Evolutionary conservation across 2,888 invertebrate species (phyloP).

Genomic region (Cantharis nigra): DNA sequence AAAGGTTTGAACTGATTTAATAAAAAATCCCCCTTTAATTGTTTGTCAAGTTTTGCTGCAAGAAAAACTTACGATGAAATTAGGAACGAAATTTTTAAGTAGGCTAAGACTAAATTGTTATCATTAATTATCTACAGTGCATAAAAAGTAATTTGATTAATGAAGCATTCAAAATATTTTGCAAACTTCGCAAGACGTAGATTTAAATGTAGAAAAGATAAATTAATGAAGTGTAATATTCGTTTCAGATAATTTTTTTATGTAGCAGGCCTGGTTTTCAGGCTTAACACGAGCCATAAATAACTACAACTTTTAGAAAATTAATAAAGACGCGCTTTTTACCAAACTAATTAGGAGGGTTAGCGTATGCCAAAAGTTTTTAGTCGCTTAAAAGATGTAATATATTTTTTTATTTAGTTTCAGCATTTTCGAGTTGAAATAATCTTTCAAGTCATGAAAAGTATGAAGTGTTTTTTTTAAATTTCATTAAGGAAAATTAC

Average conservation of each 20-base stretch:
- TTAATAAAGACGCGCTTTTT: background rate
- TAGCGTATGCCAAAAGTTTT: background rate
- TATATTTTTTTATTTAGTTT: background rate
- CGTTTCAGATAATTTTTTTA: background rate
- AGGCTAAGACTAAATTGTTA: background rate
- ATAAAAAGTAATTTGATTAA: background rate
- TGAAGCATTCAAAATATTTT: background rate
- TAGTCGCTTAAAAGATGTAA: background rate
- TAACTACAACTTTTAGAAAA: background rate
- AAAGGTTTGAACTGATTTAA: background rate
- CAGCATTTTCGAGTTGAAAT: background rate
- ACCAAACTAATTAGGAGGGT: background rate
- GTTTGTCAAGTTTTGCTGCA: background rate
- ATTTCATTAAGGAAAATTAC: background rate
- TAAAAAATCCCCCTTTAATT: background rate
- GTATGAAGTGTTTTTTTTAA: background rate
- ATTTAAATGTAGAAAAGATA: background rate
- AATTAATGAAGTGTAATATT: background rate
- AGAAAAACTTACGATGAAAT: background rate
- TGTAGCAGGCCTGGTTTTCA: background rate
- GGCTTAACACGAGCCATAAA: background rate
- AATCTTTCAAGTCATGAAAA: background rate
- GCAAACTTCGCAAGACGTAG: background rate
- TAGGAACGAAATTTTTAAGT: background rate
- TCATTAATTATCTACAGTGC: background rate